These are phyloP conservation scores for Apodemus agrarius DNA, from an alignment of 2,797 vertebrate species.

Conservation along the genomic window DNA sequence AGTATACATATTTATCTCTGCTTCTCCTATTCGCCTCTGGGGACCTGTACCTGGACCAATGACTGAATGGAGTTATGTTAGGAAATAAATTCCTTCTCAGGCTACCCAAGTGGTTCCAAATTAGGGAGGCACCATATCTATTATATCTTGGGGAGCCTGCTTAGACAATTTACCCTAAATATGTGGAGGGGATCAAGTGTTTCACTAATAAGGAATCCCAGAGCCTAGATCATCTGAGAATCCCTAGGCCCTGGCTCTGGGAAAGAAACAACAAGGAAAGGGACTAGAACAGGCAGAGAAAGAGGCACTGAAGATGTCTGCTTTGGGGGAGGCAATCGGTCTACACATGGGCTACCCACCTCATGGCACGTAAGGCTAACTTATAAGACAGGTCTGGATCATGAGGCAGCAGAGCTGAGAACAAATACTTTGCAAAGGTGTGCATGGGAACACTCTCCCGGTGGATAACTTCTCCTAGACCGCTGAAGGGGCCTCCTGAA, in stretches of 20 bases:
- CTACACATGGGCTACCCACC: slow-evolving; percentile 88
- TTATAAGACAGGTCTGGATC: slow-evolving; percentile 98
- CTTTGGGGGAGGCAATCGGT: slow-evolving; percentile 6
- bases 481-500: slow-evolving; percentile 97
- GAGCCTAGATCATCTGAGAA: slow-evolving; percentile 51
- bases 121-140: slow-evolving; percentile 17
- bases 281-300: slow-evolving; percentile 19
- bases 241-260: not conserved
- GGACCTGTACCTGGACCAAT: not conserved
- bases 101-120: slow-evolving; percentile 4
- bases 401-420: slow-evolving; percentile 96
- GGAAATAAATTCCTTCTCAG: slow-evolving; percentile 32
- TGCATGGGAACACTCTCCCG: slow-evolving; percentile 99
- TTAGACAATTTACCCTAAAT: not conserved
- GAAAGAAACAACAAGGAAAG: slow-evolving; percentile 2
- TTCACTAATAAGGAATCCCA: slow-evolving; percentile 41
- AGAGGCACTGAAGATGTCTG: slow-evolving; percentile 42
- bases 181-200: not conserved
- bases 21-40: not conserved
- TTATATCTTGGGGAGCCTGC: slow-evolving; percentile 16
- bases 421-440: slow-evolving; percentile 99
- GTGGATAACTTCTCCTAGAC: slow-evolving; percentile 97
- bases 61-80: slow-evolving; percentile 23
- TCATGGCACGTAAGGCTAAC: slow-evolving; percentile 97
- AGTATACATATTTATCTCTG: slow-evolving; percentile 31